Percentiles rank a stretch among this genome's conserved stretches.
These are phyloP conservation scores for Oscheius sp. DNA, from an alignment of 2,888 invertebrate genomes.

Conservation along the genomic window DNA sequence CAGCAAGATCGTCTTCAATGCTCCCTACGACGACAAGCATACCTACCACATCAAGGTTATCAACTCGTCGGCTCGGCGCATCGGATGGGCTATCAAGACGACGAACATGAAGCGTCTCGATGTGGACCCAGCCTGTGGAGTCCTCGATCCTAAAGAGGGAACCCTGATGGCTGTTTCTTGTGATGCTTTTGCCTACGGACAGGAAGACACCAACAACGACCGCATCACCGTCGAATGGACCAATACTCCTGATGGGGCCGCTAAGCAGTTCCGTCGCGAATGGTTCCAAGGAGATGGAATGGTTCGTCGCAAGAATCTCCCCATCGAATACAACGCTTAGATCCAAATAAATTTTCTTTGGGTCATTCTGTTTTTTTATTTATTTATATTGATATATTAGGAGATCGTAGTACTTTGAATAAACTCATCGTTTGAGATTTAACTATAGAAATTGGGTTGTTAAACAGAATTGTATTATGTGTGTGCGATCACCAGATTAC, in stretches of 20 bases:
- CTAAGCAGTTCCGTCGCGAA: conserved; percentile 53
- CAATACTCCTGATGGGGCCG: conserved; percentile 61
- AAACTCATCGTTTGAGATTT: too few relatives aligned
- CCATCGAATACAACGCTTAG: conserved; percentile 28
- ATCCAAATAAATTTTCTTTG: too few relatives aligned
- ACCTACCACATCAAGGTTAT: conserved; percentile 8
- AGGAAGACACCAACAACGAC: conserved; percentile 30
- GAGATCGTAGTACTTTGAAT: too few relatives aligned
- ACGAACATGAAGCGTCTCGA: too few relatives aligned
- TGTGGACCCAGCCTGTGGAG: too few relatives aligned
- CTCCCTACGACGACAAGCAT: conserved; percentile 15
- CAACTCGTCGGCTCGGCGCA: too few relatives aligned
- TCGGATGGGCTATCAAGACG: too few relatives aligned
- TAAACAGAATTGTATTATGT: too few relatives aligned
- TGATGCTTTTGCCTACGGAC: conserved; percentile 24
- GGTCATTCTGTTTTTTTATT: too few relatives aligned
- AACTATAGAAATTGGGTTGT: too few relatives aligned
- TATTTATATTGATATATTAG: too few relatives aligned
- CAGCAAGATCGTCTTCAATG: conserved; percentile 1
- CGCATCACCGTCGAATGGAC: conserved; percentile 43
- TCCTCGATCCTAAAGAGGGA: conserved; percentile 58
- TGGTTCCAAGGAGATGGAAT: conserved; percentile 46
- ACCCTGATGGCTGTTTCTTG: conserved; percentile 57
- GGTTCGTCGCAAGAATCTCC: conserved; percentile 40
- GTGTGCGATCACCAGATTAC: too few relatives aligned